Base-by-base conservation (phyloP, 2,888 invertebrate species). In the Cephus pygmeus region DNA sequence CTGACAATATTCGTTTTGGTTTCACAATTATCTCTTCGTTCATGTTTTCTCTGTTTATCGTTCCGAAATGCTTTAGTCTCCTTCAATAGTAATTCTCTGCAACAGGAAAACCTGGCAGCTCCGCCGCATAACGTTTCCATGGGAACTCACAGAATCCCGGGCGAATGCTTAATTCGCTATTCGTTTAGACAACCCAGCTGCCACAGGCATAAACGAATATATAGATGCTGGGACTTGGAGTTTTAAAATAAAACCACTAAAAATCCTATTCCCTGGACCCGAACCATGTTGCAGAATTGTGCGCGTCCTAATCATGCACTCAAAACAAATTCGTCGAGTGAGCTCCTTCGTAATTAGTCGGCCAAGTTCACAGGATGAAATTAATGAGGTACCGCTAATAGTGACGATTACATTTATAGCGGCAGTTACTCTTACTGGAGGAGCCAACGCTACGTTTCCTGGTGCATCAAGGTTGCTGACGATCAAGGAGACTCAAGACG, bases 401-500 rank as follows among this genome's bases (percentile, higher is more conserved):
- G 40, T 23, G 6, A 56, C 40, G 9, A 23, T 23, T 9, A 6
- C 15, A 15, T 56, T 56, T 56, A 6, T 2, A 56, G 40, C 23
- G 11, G 12, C 71, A 71, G 12, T 34, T 34, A 15, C 9, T 15
- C 31, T 71, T 9, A 91, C 93, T 0, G 93, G 92, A 11, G 94
- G 94, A 3, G 91, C 92, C 6, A 93, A 94, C 87, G 87, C 90
- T 3, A 92, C 92, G 34, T 91, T 94, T 84, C 93, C 94, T 12
- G 92, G 93, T 3, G 93, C 95, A 0, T 95, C 95, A 0, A 93
- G 92, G 69, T 92, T 94, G 83, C 87, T 96, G 30, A 92, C 93
- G 74, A 93, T 96, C 73, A 91, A 93, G 73, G 93, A 94, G 79
- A 93, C 93, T n/a, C 90, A 93, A 77, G 92, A 92, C 0, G 94